Percentiles rank a stretch among this genome's conserved stretches.
Conservation (phyloP, 2,113 vertebrate genomes). For the Callospermophilus lateralis region DNA sequence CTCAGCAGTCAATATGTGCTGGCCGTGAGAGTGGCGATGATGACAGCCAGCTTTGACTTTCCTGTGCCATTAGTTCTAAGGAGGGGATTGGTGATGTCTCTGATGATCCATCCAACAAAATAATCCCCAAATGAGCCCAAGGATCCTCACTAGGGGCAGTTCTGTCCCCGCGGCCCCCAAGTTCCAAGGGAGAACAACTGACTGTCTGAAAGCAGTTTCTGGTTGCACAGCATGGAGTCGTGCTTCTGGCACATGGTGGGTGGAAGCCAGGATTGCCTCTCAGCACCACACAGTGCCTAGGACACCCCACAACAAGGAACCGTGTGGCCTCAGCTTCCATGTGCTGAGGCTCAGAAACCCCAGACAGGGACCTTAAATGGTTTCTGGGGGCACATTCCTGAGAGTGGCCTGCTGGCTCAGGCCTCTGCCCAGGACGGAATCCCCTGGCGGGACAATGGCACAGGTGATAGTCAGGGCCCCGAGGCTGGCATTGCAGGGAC, state of each 20-base stretch:
- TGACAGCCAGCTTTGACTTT: rapidly evolving
- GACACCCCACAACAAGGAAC: not conserved
- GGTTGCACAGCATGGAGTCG: not conserved
- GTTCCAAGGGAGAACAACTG: not conserved
- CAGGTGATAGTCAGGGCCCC: not conserved
- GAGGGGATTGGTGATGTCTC: not conserved
- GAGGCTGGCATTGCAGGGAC: too few species aligned
- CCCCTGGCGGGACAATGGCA: not conserved
- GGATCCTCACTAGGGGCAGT: too few species aligned
- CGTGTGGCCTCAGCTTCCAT: too few species aligned
- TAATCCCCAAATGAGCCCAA: not conserved
- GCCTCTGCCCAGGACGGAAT: not conserved
- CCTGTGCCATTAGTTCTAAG: not conserved
- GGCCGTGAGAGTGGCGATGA: rapidly evolving
- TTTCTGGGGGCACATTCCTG: not conserved
- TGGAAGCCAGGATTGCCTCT: not conserved
- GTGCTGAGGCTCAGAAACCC: not conserved
- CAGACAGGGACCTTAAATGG: rapidly evolving
- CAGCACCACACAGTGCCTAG: too few species aligned
- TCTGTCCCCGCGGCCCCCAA: rapidly evolving
- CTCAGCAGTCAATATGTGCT: rapidly evolving
- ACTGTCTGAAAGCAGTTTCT: not conserved
- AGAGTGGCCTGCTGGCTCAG: not conserved
- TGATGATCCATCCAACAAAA: not conserved
- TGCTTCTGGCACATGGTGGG: not conserved